These are phyloP conservation scores for Chrysina gloriosa DNA, from an alignment of 2,888 invertebrate genomes.

Conservation along the genomic window DNA sequence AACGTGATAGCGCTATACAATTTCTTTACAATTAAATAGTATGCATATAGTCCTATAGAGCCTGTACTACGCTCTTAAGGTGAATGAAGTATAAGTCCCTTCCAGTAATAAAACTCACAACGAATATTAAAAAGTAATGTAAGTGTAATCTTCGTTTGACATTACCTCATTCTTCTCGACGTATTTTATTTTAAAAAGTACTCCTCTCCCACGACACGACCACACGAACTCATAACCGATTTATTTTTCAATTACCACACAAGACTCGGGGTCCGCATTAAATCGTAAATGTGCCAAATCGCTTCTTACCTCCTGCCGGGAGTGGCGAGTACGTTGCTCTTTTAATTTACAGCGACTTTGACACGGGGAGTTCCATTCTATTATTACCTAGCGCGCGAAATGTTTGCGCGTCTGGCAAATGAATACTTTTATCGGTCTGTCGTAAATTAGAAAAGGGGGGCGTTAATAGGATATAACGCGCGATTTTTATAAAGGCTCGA, in stretches of 20 bases:
- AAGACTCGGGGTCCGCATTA: constrained; percentile 7
- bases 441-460: constrained; percentile 26
- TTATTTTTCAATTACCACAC: constrained; percentile 24
- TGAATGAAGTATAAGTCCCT: too few species aligned
- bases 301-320: constrained; percentile 6
- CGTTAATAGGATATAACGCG: constrained; percentile 15
- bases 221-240: constrained; percentile 9
- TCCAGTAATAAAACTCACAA: too few species aligned
- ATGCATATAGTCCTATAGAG: too few species aligned
- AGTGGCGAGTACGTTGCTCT: constrained; percentile 21
- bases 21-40: too few species aligned
- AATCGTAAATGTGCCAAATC: constrained; percentile 28
- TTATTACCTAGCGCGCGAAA: constrained; percentile 1
- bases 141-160: too few species aligned
- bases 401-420: constrained; percentile 10
- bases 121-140: too few species aligned
- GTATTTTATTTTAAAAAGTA: background rate
- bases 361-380: background rate
- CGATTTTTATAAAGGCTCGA: constrained; percentile 15
- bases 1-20: too few species aligned
- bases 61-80: too few species aligned
- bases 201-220: background rate
- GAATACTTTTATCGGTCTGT: constrained; percentile 21
- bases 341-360: constrained; percentile 31
- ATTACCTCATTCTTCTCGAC: background rate